A percentile compares a stretch with the other conserved stretches of the same genome.
Evolutionary conservation across 2,797 vertebrate species (phyloP).

Genomic region (Enteromius mattozi): DNA sequence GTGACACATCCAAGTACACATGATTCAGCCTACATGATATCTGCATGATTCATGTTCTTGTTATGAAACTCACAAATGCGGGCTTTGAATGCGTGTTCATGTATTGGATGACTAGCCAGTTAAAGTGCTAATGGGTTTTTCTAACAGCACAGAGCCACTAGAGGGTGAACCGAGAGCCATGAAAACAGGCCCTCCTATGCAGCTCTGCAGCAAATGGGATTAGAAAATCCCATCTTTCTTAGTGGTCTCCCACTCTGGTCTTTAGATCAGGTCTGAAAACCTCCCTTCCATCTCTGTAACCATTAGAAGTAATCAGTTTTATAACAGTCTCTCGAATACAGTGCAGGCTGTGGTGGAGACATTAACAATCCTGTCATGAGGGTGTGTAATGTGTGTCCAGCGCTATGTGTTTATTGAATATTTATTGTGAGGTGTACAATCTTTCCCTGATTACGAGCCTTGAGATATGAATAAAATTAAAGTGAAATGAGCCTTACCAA

Average conservation of each 20-base stretch:
- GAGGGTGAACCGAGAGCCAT: slow-evolving; percentile 1
- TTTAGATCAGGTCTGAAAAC: slow-evolving; percentile 24
- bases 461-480: background rate
- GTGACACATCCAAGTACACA: background rate
- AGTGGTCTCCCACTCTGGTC: background rate
- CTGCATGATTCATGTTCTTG: background rate
- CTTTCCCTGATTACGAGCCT: background rate
- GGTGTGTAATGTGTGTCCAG: slow-evolving; percentile 7
- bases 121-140: slow-evolving; percentile 15
- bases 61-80: background rate
- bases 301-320: slow-evolving; percentile 5
- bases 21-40: background rate
- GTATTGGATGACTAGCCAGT: background rate
- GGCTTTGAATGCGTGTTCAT: background rate
- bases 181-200: background rate
- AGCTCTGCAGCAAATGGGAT: background rate
- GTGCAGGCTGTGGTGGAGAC: background rate
- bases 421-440: background rate
- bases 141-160: background rate
- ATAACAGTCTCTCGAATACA: background rate
- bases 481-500: background rate
- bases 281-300: background rate
- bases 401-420: background rate
- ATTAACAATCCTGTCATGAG: background rate
- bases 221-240: slow-evolving; percentile 17